Evolutionary conservation across 30 jellyfish, hydroid and myxozoan species (phyloP).

Genomic region (Aurelia sp.): DNA sequence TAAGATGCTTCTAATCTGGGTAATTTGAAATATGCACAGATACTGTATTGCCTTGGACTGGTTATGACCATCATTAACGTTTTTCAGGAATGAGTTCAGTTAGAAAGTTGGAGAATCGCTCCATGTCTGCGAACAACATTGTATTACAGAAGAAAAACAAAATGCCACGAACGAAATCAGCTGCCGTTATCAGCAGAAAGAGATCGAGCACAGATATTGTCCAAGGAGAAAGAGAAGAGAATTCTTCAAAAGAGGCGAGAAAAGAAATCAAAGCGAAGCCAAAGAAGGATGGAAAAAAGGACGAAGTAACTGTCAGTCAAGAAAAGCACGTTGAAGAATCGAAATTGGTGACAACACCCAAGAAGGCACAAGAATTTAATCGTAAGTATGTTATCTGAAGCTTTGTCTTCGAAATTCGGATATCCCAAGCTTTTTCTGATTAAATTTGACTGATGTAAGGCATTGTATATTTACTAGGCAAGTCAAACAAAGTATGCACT

Average conservation of each 20-base stretch:
- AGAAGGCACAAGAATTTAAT: not conserved
- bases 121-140: conserved; percentile 60
- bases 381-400: not conserved
- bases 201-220: conserved; percentile 20
- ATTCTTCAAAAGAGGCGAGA: not conserved
- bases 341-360: not conserved
- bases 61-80: not conserved
- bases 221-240: not conserved
- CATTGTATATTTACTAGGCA: too few relatives aligned
- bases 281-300: not conserved
- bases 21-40: not conserved
- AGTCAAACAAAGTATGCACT: too few relatives aligned
- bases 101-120: conserved; percentile 50
- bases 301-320: not conserved
- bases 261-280: not conserved
- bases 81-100: conserved; percentile 9
- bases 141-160: conserved; percentile 15
- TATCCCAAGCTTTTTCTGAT: too few relatives aligned
- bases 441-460: too few relatives aligned
- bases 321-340: too few relatives aligned
- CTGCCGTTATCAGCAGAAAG: conserved; percentile 52
- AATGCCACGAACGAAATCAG: conserved; percentile 67
- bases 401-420: too few relatives aligned
- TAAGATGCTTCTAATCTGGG: too few relatives aligned
- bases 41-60: not conserved